These are phyloP conservation scores for Balanococcus diminutus DNA, from an alignment of 2,888 invertebrate species.

Conservation along the genomic window DNA sequence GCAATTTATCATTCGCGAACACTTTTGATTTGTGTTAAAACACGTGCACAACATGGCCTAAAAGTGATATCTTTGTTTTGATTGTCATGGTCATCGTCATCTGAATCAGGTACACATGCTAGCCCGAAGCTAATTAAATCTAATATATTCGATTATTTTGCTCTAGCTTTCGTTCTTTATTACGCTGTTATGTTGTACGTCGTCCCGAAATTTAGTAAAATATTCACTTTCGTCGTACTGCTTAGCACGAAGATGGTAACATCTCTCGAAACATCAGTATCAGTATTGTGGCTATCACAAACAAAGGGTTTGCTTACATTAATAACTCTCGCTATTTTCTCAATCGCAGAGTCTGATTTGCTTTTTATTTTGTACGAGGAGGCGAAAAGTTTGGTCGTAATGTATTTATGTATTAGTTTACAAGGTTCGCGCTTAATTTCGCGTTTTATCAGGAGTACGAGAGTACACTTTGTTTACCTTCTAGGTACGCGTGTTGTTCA, in stretches of 20 bases:
- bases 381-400: neutral
- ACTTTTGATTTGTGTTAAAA: conserved; percentile 51
- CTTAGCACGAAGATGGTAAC: neutral
- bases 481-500: neutral
- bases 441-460: neutral
- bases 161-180: neutral
- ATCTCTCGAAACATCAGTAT: neutral
- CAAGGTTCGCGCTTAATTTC: conserved; percentile 6
- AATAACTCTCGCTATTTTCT: neutral
- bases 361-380: neutral
- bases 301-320: neutral
- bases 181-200: neutral
- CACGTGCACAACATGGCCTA: conserved; percentile 54
- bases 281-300: neutral
- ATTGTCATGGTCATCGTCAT: conserved; percentile 56
- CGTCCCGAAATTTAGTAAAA: neutral
- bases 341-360: neutral
- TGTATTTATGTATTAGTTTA: neutral
- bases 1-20: conserved; percentile 39
- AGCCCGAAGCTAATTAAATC: conserved; percentile 4
- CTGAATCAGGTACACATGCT: conserved; percentile 49
- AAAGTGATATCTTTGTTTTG: conserved; percentile 55
- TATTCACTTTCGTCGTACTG: neutral
- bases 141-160: neutral
- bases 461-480: conserved; percentile 7